phyloP scores from a whole-genome alignment of 1,140 invertebrate genomes.

The Aradophagus sp. region DNA sequence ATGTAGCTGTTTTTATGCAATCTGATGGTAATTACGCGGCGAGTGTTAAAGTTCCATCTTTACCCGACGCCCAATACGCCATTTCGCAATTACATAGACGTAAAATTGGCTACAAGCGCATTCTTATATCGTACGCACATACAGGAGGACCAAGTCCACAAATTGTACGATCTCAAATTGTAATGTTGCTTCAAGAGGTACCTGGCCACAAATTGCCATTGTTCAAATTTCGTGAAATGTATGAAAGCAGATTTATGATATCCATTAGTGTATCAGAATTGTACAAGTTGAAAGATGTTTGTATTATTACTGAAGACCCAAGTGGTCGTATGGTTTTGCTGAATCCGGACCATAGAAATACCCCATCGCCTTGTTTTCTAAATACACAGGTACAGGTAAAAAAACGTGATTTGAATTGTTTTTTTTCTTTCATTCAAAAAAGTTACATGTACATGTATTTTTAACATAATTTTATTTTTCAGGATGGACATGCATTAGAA shows the following conservation, averaged over 20 bases:
- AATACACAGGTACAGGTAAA: slow-evolving; percentile 70
- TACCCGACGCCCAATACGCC: slow-evolving; percentile 85
- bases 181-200: slow-evolving; percentile 81
- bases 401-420: too few relatives aligned
- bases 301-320: slow-evolving; percentile 82
- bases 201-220: slow-evolving; percentile 85
- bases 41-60: slow-evolving; percentile 79
- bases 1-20: slow-evolving; percentile 80
- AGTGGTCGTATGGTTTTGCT: slow-evolving; percentile 82
- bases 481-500: slow-evolving; percentile 73
- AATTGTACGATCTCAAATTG: slow-evolving; percentile 80
- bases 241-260: slow-evolving; percentile 87
- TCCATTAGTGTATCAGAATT: slow-evolving; percentile 87
- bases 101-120: slow-evolving; percentile 88
- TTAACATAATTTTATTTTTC: too few relatives aligned
- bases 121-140: slow-evolving; percentile 84
- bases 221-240: slow-evolving; percentile 90
- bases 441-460: too few relatives aligned
- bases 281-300: slow-evolving; percentile 85
- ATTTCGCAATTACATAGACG: slow-evolving; percentile 88
- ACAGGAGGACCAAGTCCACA: slow-evolving; percentile 79
- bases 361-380: slow-evolving; percentile 76
- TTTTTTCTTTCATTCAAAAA: not conserved
- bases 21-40: slow-evolving; percentile 82
- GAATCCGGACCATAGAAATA: slow-evolving; percentile 76